These are phyloP conservation scores for Luperina nickerlii DNA, from an alignment of 2,888 invertebrate species.

Conservation along the genomic window DNA sequence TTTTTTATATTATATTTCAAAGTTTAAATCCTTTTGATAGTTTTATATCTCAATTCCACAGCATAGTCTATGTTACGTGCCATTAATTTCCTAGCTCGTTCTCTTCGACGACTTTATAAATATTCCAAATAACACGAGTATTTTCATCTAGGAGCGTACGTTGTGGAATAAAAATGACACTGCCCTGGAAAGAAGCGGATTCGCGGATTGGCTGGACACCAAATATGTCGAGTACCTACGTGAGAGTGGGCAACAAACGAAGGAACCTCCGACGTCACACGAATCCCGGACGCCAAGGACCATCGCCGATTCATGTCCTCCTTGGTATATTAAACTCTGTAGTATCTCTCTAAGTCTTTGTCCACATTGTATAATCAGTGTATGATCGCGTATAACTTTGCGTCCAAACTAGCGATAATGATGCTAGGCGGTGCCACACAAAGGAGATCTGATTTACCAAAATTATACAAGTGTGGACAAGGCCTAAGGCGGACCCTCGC, in stretches of 20 bases:
- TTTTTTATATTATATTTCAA: neutral
- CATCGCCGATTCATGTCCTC: neutral
- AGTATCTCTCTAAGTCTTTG: neutral
- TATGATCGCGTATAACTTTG: neutral
- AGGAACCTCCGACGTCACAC: neutral
- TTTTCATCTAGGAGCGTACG: constrained; percentile 67
- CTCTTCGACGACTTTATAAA: neutral
- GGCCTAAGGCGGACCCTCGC: neutral
- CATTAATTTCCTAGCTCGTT: neutral
- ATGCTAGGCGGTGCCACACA: neutral
- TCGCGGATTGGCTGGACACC: constrained; percentile 83
- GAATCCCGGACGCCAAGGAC: neutral
- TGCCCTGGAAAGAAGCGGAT: constrained; percentile 69
- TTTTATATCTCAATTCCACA: neutral
- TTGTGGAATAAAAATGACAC: constrained; percentile 40
- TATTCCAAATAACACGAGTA: neutral
- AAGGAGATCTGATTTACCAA: neutral
- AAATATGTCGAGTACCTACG: constrained; percentile 81
- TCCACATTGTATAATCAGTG: neutral
- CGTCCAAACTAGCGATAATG: neutral
- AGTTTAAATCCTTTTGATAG: neutral
- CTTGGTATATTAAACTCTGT: constrained; percentile 28
- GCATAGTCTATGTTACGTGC: neutral
- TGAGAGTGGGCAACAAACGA: constrained; percentile 47
- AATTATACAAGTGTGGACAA: neutral